Base-by-base conservation (phyloP, 2,797 vertebrate species). In the Gadopsis bispinosus region DNA sequence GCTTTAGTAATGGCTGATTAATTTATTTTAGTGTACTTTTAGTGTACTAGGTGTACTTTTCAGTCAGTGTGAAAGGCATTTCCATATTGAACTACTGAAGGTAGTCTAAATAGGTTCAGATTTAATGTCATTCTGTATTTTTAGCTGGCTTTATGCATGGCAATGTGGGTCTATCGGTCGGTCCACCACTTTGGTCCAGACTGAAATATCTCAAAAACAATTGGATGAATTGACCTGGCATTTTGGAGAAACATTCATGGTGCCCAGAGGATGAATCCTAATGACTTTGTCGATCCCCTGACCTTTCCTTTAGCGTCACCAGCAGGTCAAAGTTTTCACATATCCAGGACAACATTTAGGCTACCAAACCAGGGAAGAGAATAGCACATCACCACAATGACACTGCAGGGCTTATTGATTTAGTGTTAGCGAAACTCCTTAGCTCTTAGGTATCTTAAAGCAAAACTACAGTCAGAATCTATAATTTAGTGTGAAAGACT, bases 401-500 rank as follows among this genome's bases (percentile, higher is more conserved):
- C 56, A 71, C 35, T 65, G 41, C 63, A 58, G 41, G 13, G 41
- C 37, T 64, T 56, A 75, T 61, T 62, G 74, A 81, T 75, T 80
- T 65, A 71, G 41, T 75, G 53, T 80, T 66, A 53, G 1, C 10
- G 35, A 77, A 66, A 73, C 47, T 54, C 67, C 61, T 62, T 60
- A 55, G 55, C 50, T 53, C 56, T 41, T 26, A 41, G n/a, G 31
- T 54, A 48, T 26, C 69, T 77, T n/a, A 26, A 66, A 76, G 37
- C 29, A 56, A 73, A 67, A 54, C 35, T 39, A 43, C 64, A 69
- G 53, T 73, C n/a, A 17, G 26, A 66, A 50, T 26, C 53, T 79
- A 10, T 58, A 14, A 14, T 67, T 22, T 13, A 66, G 60, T 66
- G n/a, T 50, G 48, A 65, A 65, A 69, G 19, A 59, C 53, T 63